Evolutionary conservation across 2,888 invertebrate genomes (phyloP), one percentile per base, ranked within the genome.

Genomic region (Tetheella fluctuosa): DNA sequence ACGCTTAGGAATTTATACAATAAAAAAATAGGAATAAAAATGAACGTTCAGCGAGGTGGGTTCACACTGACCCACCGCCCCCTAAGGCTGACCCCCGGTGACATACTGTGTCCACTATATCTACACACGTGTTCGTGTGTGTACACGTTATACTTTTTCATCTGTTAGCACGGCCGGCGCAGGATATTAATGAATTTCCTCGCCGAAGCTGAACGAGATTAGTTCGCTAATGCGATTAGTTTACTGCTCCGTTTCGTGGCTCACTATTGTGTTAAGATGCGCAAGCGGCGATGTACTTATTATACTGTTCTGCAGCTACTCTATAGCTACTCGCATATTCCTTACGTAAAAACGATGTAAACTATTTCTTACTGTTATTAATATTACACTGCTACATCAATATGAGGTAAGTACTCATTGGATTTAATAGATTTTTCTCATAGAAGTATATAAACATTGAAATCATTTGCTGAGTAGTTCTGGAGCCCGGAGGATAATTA

Each of bases 161-260:
- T 84, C 80, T 71, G 76, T 77, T 76, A 68, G 67, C 70, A 73
- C 76, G 65, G 67, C 75, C 77, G 76, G 77, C 77, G 79, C 95
- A 94, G 95, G 95, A 95, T 95, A 95, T 95, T 94, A 95, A 94
- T 94, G 94, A 94, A 95, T 95, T 95, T 95, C 95, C 95, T 94
- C 94, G 89, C 89, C 93, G 93, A 91, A 94, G 93, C 93, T 91
- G 90, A 90, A 88, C 89, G 93, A 93, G 94, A 95, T 95, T 94
- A 94, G 94, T 94, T 93, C 91, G 93, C 86, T 95, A 95, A 95
- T 94, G 91, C 92, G 93, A 94, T 95, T 95, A 95, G 71, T 65
- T 68, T 62, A 70, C 73, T 77, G 73, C 74, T 79, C 74, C 70
- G 69, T 69, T 65, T 67, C 69, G 67, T 71, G 69, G 73, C 70